Evolutionary conservation across 2,888 invertebrate species (phyloP), one percentile per base, ranked within the genome.

Genomic region (Drosophila emarginata): DNA sequence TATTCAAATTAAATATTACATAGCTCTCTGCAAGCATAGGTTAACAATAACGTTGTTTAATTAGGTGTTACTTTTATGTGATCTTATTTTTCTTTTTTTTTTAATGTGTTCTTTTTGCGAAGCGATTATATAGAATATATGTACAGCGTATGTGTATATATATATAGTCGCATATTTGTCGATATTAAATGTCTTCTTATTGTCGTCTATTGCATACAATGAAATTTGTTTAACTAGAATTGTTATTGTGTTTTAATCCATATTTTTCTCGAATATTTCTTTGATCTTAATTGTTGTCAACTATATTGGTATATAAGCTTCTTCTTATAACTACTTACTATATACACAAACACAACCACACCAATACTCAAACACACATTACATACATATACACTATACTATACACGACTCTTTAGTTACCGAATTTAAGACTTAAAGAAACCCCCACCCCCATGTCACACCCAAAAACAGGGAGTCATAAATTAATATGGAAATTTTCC

Each of bases 181-280:
- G 72, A 76, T 80, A 77, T 80, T 82, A 80, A 84, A 88, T 82
- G 88, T 81, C 77, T 81, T 84, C 82, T 76, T 84, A 81, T 81
- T 79, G 79, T 74, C 82, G 86, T 87, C 82, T 82, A 85, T 81
- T 88, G 87, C 84, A 88, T 88, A 68, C 61, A 59, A 45, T 45
- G 67, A 76, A 74, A 70, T 65, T 74, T 80, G 40, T 69, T 70
- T 78, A 83, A 72, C 62, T 76, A 64, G 69, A 66, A 40, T 62
- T 73, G 61, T 74, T 77, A 67, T 76, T 88, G 81, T 81, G 59
- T 71, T 88, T 77, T 72, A 87, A 80, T 63, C 66, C 74, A 73
- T 45, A 45, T 45, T 45, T 12, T 21, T 45, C 9, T 18, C 18
- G 18, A 45, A 45, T 45, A 45, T 57, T 66, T 69, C 64, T 70